Percentiles rank a stretch among this genome's conserved stretches.
Conservation (phyloP, 2,888 invertebrate species). For the Scelioninae gen. 1 region DNA sequence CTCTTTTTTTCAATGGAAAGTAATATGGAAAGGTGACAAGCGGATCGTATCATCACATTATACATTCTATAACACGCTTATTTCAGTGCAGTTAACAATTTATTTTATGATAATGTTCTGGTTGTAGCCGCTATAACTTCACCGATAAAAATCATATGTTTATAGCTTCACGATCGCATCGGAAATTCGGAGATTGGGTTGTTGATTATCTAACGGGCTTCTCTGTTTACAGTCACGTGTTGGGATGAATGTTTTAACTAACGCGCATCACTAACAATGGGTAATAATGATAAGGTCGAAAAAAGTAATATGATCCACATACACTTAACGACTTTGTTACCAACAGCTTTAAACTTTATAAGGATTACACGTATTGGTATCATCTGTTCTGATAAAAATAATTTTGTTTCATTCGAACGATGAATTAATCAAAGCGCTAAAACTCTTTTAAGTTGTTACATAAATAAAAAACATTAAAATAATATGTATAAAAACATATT, state of each 20-base stretch:
- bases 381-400: too few species aligned
- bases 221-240: constrained; percentile 48
- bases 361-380: background rate
- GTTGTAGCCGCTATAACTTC: constrained; percentile 25
- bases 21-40: constrained; percentile 50
- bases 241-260: constrained; percentile 28
- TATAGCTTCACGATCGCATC: constrained; percentile 51
- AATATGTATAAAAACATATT: too few species aligned
- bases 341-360: constrained; percentile 6
- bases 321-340: constrained; percentile 2
- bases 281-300: constrained; percentile 8
- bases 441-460: too few species aligned
- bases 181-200: constrained; percentile 57
- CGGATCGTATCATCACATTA: constrained; percentile 50
- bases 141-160: constrained; percentile 59
- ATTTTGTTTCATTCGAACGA: too few species aligned
- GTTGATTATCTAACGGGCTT: constrained; percentile 55
- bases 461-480: too few species aligned
- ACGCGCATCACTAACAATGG: constrained; percentile 16
- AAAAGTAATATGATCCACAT: constrained; percentile 1
- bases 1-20: constrained; percentile 18
- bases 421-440: too few species aligned
- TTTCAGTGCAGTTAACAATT: constrained; percentile 59
- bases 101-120: constrained; percentile 56
- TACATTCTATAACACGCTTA: constrained; percentile 50